These are phyloP conservation scores for Ataeniobius toweri DNA, from an alignment of 2,797 vertebrate species.

Conservation along the genomic window DNA sequence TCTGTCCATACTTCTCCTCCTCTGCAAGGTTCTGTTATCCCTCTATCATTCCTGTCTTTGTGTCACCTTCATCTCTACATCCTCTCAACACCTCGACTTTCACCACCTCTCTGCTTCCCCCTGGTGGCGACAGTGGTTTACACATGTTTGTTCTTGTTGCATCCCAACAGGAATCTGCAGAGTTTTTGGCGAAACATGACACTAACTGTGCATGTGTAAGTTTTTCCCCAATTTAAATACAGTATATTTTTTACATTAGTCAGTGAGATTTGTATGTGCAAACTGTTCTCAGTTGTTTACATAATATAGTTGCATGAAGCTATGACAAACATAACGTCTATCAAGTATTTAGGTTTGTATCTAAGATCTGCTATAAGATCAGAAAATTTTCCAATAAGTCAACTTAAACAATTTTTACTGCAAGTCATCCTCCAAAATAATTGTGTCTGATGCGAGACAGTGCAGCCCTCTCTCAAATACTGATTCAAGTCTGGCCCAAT, in stretches of 20 bases:
- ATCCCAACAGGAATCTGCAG: constrained; percentile 56
- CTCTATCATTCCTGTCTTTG: constrained; percentile 60
- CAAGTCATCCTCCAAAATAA: constrained; percentile 66
- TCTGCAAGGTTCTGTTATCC: constrained; percentile 57
- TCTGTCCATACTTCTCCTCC: constrained; percentile 42
- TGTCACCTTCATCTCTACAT: constrained; percentile 77
- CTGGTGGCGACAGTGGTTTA: constrained; percentile 70
- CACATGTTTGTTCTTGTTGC: constrained; percentile 62
- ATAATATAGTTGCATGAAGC: constrained; percentile 6
- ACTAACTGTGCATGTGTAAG: not conserved
- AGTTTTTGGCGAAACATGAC: constrained; percentile 60
- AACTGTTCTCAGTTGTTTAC: not conserved
- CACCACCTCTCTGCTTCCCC: constrained; percentile 76
- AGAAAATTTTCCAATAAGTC: constrained; percentile 31
- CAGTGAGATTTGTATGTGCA: constrained; percentile 2
- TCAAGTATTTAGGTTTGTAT: not conserved
- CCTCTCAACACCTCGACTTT: constrained; percentile 68
- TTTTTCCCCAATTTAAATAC: not conserved
- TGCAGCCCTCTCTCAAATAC: constrained; percentile 68
- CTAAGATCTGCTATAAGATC: constrained; percentile 20
- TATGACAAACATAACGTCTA: constrained; percentile 1
- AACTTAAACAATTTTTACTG: constrained; percentile 54
- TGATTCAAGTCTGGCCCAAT: constrained; percentile 69
- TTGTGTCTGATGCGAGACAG: constrained; percentile 66
- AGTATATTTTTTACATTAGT: not conserved